These are phyloP conservation scores for Tetragonula clypearis DNA, from an alignment of 1,140 invertebrate genomes.

Conservation along the genomic window DNA sequence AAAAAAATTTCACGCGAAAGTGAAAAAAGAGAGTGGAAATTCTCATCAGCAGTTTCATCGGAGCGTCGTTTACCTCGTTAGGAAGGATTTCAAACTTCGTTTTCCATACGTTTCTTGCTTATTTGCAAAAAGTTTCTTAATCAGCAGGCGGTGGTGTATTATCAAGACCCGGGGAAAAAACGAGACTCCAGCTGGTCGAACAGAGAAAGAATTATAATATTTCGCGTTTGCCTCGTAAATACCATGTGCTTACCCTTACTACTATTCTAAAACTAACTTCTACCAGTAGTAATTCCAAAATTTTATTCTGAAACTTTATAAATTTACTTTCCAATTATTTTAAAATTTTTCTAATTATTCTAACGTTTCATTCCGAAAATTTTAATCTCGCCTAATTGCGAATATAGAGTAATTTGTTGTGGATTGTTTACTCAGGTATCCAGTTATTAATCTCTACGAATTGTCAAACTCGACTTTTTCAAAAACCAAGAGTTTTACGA, in stretches of 20 bases:
- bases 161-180: too few species aligned
- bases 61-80: background rate
- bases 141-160: background rate
- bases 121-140: constrained; percentile 6
- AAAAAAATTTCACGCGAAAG: background rate
- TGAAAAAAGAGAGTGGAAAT: background rate
- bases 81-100: background rate
- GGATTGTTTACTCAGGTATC: too few species aligned
- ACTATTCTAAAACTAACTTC: background rate
- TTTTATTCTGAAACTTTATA: too few species aligned
- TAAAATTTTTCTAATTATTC: too few species aligned
- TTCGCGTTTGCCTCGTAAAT: background rate
- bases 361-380: too few species aligned
- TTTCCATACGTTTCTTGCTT: background rate
- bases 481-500: background rate
- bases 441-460: background rate
- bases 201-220: background rate
- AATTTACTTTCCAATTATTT: too few species aligned
- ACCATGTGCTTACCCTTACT: background rate
- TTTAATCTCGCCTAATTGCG: too few species aligned
- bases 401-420: too few species aligned
- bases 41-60: background rate
- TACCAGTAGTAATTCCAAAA: too few species aligned
- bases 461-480: too few species aligned
- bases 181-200: too few species aligned